Evolutionary conservation across 2,113 vertebrate genomes (phyloP), one percentile per base, ranked within the genome.

Genomic region (Lophochroa leadbeateri): DNA sequence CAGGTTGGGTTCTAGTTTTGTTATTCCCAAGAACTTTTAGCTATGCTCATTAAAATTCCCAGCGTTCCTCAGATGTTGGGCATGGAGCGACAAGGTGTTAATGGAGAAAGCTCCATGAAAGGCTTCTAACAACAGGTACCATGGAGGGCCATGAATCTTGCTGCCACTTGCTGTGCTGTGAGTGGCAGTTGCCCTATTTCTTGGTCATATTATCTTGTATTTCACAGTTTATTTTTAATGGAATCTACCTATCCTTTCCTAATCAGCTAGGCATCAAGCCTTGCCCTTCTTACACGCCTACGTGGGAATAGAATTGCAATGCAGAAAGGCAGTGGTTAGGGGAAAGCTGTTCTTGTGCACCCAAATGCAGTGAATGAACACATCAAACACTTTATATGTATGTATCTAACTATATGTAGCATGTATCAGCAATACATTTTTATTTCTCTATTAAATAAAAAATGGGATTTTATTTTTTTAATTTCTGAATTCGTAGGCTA

Each of bases 251-350:
- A 16, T 5, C 24, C 37, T 82, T 84, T 57, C 58, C 33, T 37
- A 60, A 72, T 44, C 52, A 52, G 7, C 33, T 29, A 49, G 37
- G 28, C 21, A 63, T 58, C 68, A 78, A 43, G 58, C n/a, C 18
- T 68, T 31, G 23, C 17, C 19, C 11, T 83, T 64, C 46, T 88
- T 75, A 41, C 49, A 58, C 7, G 1, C 17, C 50, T 52, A 25
- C 0, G 0, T 58, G 12, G 37, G 31, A 67, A 67, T 0, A 46
- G 31, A 35, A 49, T 68, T 5, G 3, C 33, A 21, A 6, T 11
- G 52, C 5, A 39, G 44, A 41, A 70, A 39, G 46, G 57, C 2
- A 31, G 18, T 1, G 1, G 33, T 67, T 71, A 53, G 25, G 27
- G n/a, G 18, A 49, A n/a, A 72, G 28, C 52, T 28, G 4, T 28